Base-by-base conservation (phyloP, 2,113 vertebrate genomes). In the Bufo bufo region DNA sequence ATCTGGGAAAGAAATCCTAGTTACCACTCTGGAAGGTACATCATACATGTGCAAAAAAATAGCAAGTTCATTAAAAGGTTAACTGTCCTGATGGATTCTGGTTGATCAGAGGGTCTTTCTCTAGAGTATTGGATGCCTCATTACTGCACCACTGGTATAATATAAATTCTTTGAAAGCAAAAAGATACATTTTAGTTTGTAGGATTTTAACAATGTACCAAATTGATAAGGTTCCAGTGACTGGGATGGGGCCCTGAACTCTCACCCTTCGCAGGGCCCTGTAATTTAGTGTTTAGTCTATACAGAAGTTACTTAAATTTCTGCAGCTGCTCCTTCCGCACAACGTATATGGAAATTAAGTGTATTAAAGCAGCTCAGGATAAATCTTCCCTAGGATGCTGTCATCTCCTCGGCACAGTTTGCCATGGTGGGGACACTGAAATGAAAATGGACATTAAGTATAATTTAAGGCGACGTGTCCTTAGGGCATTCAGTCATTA, bases 401-500 rank as follows among this genome's bases (percentile, higher is more conserved):
- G 87, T 84, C 87, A 88, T 83, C 45, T 72, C 80, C 7, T 52
- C 86, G 45, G 49, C 65, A 88, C 20, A 43, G 69, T 66, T 77
- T 43, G 69, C 80, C 72, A 16, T 65, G n/a, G 58, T 72, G 63
- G 80, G 87, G 87, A 88, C 69, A 66, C 17, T 77, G 80, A 83
- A 66, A 79, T 83, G 87, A 88, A 77, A 88, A 88, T 77, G 87
- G 87, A 88, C 87, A 88, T 88, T 88, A 88, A 83, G 87, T 65
- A 84, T 88, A 88, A 88, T 88, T 88, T 88, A 88, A 61, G 87
- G 61, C 14, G 87, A 88, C 80, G 47, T 66, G 87, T 77, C 87
- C 87, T 84, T 12, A 54, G 87, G 87, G 87, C 71, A 88, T 66
- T 65, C 4, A 88, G 69, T 88, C 80, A 88, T 88, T 88, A 88